A percentile compares a stretch with the other conserved stretches of the same genome.
phyloP scores from a whole-genome alignment of 2,888 invertebrate species.

The Apamea epomidion region DNA sequence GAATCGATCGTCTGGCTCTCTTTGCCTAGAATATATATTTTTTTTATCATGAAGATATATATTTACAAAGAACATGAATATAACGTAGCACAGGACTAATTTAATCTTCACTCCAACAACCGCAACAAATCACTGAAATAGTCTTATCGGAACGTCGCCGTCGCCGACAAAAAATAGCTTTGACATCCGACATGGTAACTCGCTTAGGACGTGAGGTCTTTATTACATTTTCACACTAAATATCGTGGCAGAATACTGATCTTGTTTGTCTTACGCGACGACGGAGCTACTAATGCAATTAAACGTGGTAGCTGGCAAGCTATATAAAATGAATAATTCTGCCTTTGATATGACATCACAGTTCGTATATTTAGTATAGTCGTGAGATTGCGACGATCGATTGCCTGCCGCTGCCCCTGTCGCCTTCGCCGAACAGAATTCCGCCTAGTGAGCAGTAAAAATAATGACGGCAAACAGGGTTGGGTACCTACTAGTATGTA shows the following conservation, averaged over 20 bases:
- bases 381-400: slow-evolving; percentile 58
- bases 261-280: slow-evolving; percentile 52
- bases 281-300: slow-evolving; percentile 56
- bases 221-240: slow-evolving; percentile 61
- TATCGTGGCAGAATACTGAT: slow-evolving; percentile 50
- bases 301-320: slow-evolving; percentile 37
- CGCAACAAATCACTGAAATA: slow-evolving; percentile 63
- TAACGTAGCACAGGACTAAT: slow-evolving; percentile 35
- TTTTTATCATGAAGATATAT: neutral
- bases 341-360: slow-evolving; percentile 48
- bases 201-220: slow-evolving; percentile 70
- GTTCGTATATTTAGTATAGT: slow-evolving; percentile 46
- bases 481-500: slow-evolving; percentile 67
- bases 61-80: slow-evolving; percentile 10
- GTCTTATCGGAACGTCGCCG: slow-evolving; percentile 55
- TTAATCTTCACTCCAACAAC: slow-evolving; percentile 54
- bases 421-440: slow-evolving; percentile 70
- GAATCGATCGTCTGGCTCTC: neutral
- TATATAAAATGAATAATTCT: slow-evolving; percentile 50
- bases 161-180: slow-evolving; percentile 70
- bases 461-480: slow-evolving; percentile 78
- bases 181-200: slow-evolving; percentile 72
- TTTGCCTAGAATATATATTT: neutral
- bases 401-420: slow-evolving; percentile 43
- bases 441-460: slow-evolving; percentile 79